Evolutionary conservation across 64 coral and sea anemone genomes (phyloP).

Genomic region (Cladopsammia gracilis): DNA sequence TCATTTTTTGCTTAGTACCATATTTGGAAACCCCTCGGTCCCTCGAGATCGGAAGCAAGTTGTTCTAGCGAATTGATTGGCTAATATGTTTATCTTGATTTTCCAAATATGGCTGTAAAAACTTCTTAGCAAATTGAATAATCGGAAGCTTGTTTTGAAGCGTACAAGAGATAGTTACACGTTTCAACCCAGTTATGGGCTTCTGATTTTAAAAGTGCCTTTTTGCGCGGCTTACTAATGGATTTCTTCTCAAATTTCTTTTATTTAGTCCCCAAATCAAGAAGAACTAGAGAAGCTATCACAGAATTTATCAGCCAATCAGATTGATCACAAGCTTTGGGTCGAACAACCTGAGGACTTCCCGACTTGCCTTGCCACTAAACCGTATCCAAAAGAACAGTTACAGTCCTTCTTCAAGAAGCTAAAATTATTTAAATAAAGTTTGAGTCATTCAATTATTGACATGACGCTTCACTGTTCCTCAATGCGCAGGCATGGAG

Average conservation of each 20-base stretch:
- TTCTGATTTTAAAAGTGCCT: neutral
- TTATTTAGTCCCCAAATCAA: constrained; percentile 73
- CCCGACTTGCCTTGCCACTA: constrained; percentile 91
- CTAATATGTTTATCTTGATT: too few relatives aligned
- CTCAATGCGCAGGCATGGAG: too few relatives aligned
- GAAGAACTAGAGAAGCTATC: constrained; percentile 77
- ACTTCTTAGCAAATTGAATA: too few relatives aligned
- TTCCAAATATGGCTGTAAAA: too few relatives aligned
- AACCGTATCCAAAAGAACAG: constrained; percentile 85
- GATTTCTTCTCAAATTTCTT: neutral
- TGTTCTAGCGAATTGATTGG: too few relatives aligned
- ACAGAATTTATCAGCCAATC: constrained; percentile 50
- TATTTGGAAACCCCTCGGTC: too few relatives aligned
- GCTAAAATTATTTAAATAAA: constrained; percentile 91
- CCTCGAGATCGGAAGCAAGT: too few relatives aligned
- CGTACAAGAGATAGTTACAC: too few relatives aligned
- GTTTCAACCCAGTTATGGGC: too few relatives aligned
- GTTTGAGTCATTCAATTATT: neutral
- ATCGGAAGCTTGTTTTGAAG: too few relatives aligned
- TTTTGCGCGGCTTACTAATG: neutral
- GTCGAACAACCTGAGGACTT: constrained; percentile 94
- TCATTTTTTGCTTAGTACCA: too few relatives aligned
- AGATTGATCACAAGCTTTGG: constrained; percentile 95
- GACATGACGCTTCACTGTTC: too few relatives aligned
- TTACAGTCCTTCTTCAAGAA: constrained; percentile 89